Conservation (phyloP, 2,797 vertebrate genomes). For the Simalia tracyae region DNA sequence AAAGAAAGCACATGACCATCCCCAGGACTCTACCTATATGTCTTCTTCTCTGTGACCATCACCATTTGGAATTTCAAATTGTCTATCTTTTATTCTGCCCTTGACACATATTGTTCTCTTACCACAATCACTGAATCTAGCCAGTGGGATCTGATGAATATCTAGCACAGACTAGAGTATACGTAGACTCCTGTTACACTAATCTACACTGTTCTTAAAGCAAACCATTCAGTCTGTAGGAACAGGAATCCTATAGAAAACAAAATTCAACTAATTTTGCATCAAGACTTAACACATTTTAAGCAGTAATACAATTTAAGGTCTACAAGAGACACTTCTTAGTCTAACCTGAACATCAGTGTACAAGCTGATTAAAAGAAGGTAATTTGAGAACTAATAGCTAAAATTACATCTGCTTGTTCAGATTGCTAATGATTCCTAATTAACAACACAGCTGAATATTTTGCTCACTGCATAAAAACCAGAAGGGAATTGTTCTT, state of each 20-base stretch:
- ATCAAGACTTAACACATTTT: constrained; percentile 19
- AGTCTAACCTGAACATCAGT: constrained; percentile 32
- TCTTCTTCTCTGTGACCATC: not conserved
- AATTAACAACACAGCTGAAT: constrained; percentile 38
- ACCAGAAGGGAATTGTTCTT: constrained; percentile 36
- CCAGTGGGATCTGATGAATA: not conserved
- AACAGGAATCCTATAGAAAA: not conserved
- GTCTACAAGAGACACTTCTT: constrained; percentile 15
- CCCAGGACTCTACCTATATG: not conserved
- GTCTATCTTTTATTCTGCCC: not conserved
- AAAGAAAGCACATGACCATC: not conserved
- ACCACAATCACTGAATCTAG: not conserved
- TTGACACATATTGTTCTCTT: not conserved
- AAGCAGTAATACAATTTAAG: constrained; percentile 43
- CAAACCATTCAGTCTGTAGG: not conserved
- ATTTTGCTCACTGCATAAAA: constrained; percentile 32
- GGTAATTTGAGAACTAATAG: constrained; percentile 27
- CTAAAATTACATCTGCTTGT: constrained; percentile 22
- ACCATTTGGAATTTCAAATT: not conserved
- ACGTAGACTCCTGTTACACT: not conserved
- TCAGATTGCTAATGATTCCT: constrained; percentile 13
- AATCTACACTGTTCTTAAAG: constrained; percentile 7
- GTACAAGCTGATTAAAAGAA: constrained; percentile 33
- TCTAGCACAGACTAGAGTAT: not conserved
- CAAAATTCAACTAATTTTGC: not conserved